Percentiles rank a stretch among this genome's conserved stretches.
Conservation (phyloP, 2,113 vertebrate species). For the Festucalex cinctus region DNA sequence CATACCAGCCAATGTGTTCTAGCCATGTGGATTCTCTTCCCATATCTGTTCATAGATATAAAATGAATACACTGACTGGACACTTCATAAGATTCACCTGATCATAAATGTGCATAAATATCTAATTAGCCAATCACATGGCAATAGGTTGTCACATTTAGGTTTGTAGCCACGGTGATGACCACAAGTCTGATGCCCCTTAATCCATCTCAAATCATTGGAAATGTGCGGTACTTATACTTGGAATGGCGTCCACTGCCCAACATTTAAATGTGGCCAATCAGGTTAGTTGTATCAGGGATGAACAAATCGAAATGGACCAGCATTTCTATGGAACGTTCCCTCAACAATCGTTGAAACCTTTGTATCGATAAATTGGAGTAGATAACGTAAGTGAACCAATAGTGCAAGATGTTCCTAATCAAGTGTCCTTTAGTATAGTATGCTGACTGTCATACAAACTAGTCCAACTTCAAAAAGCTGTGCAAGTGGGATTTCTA, state of each 20-base stretch:
- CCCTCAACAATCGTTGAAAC: neutral
- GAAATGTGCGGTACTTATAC: no score
- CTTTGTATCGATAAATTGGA: neutral
- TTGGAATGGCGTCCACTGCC: no score
- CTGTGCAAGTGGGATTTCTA: no score
- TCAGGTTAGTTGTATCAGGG: neutral
- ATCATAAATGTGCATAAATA: neutral
- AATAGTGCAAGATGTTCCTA: neutral
- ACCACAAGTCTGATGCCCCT: no score
- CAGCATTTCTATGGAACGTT: neutral
- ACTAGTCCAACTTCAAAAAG: no score
- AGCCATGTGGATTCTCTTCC: neutral
- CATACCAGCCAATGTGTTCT: neutral
- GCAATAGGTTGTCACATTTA: neutral
- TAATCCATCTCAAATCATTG: no score
- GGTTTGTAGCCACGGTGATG: neutral
- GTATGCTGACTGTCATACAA: no score
- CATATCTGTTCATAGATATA: neutral
- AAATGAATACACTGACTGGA: neutral
- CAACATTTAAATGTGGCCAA: neutral
- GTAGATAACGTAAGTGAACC: neutral
- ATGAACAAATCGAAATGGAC: neutral
- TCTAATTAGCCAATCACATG: neutral
- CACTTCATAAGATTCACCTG: neutral
- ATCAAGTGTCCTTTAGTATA: neutral